Base-by-base conservation (phyloP, 2,888 invertebrate species). In the Oxycera nigricornis region DNA sequence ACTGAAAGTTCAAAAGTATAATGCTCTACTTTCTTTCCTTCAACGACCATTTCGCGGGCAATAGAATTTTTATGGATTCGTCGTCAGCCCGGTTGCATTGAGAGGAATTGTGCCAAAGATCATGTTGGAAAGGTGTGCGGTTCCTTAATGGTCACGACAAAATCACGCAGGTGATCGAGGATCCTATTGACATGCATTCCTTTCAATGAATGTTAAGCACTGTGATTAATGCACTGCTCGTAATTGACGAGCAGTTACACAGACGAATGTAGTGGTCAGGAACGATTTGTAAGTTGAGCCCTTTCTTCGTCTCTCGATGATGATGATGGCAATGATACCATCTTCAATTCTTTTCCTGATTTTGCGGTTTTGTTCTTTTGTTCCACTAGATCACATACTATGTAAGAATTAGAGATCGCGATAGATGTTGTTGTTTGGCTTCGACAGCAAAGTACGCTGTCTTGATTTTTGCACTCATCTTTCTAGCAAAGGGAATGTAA, bases 191-290 rank as follows among this genome's bases (percentile, higher is more conserved):
- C 30, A 59, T 59, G 9, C 6, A 26, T 59, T 26, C 30, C 11
- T 28, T 59, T 9, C n/a, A 59, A 6, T 30, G 59, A 59, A 59
- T 9, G 59, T 11, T 11, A 17, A 59, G 2, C n/a, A 59, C 17
- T 59, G 11, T 59, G 59, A 59, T 46, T 46, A 46, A 46, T 46
- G 46, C 17, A 46, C 46, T 46, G 46, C 17, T 46, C 11, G 46
- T 46, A 46, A 46, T 46, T 46, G 46, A 46, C 46, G 46, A 46
- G 46, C 46, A 46, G n/a, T 46, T 46, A 46, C 46, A 3, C 4
- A n/a, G 46, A 46, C 46, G 17, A 46, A 46, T 46, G 46, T 46
- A 46, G 46, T 46, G 46, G 46, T 46, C 46, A 46, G n/a, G 46
- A n/a, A 46, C 11, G 46, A 46, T 46, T 46, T 46, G 46, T 46